Evolutionary conservation across 2,888 invertebrate genomes (phyloP).

Genomic region (Habrosyne pyritoides): DNA sequence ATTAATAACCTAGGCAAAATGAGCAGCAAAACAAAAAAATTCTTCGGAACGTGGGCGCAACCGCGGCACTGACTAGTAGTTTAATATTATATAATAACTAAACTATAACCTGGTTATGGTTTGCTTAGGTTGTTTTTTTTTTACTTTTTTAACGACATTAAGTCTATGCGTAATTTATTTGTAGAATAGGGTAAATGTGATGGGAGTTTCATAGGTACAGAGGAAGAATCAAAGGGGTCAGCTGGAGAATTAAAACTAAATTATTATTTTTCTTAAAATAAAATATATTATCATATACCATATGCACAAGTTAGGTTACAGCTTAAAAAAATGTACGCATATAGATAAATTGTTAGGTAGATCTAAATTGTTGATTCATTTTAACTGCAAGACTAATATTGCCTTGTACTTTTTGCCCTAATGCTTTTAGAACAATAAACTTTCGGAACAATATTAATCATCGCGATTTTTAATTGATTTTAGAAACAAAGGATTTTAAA

Average conservation of each 20-base stretch:
- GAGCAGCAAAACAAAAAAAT: too few species aligned
- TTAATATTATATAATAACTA: too few species aligned
- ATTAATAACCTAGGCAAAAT: too few species aligned
- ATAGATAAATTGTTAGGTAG: constrained; percentile 15
- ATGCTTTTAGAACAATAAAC: background rate
- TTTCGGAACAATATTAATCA: background rate
- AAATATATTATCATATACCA: constrained; percentile 67
- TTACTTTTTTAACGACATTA: too few species aligned
- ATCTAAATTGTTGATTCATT: constrained; percentile 2
- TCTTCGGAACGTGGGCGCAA: too few species aligned
- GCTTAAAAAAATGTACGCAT: constrained; percentile 58
- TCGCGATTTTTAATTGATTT: background rate
- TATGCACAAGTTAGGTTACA: constrained; percentile 62
- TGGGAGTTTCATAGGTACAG: too few species aligned
- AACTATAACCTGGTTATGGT: too few species aligned
- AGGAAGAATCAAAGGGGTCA: background rate
- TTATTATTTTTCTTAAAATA: constrained; percentile 56
- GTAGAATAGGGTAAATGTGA: too few species aligned
- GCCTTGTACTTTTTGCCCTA: background rate
- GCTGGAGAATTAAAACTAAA: constrained; percentile 36
- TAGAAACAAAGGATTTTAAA: background rate
- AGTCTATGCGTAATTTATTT: too few species aligned
- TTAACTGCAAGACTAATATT: too few species aligned
- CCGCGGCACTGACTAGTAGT: too few species aligned
- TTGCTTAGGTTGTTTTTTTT: too few species aligned